Evolutionary conservation across 2,888 invertebrate genomes (phyloP), one percentile per base, ranked within the genome.

Genomic region (Epsilonema sp.): DNA sequence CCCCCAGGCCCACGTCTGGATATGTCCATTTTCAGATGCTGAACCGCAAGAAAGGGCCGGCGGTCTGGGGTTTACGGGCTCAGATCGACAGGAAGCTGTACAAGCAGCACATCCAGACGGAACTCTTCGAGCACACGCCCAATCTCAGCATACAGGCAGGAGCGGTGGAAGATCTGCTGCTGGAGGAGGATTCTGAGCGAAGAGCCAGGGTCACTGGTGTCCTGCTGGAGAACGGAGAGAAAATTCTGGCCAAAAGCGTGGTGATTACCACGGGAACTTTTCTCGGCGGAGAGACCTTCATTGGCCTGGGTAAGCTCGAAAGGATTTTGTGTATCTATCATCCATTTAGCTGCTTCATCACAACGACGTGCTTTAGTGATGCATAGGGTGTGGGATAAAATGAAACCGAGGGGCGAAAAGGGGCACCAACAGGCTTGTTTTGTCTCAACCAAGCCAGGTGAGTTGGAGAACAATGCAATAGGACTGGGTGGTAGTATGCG

Each of bases 241-340:
- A 51, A 22, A 42, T 58, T 13, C 36, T 21, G 16, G 73, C 78
- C 16, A 72, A 74, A 48, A 68, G 77, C 39, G 80, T 85, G 5
- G 75, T 87, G 3, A 74, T 87, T 54, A 82, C 85, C 22, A 83
- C 86, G 0, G 86, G 86, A 2, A 87, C 86, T 1, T 87, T 87
- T 69, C 71, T 87, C 37, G 75, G 81, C 50, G 86, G 80, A 0
- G 76, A 78, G 60, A 85, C 87, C 46, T 82, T 81, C 64, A 78
- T 83, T 47, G 86, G 86, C 1, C 64, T 79, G 52, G 76, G 78
- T 54, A 31, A 16, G 8, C 16, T 31, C 31, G n/a, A n/a, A n/a
- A n/a, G n/a, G n/a, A n/a, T n/a, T n/a, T n/a, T n/a, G n/a, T n/a
- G n/a, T n/a, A n/a, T n/a, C n/a, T n/a, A n/a, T n/a, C n/a, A n/a